Evolutionary conservation across 92 coral and sea anemone species (phyloP), one percentile per base, ranked within the genome.

Genomic region (Heliopora coerulea): DNA sequence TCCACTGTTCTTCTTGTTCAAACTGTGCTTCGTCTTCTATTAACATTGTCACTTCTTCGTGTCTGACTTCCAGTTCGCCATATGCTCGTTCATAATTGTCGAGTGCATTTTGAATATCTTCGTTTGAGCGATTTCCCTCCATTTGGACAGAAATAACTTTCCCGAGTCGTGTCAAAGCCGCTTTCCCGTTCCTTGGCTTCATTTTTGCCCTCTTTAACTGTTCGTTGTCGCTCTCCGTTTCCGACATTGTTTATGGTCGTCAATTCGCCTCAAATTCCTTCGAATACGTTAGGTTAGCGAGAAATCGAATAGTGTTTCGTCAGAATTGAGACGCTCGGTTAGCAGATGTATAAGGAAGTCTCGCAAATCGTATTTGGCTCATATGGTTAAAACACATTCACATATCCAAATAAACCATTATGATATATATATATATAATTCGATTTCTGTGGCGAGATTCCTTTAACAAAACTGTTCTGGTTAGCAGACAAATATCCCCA

Each of bases 241-340:
- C 62, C 37, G 72, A 20, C 42, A 1, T 41, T 14, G 17, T 24
- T n/a, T 12, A 61, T 33, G 37, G 9, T 61, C 23, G 20, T n/a
- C 39, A n/a, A 30, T 49, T 58, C 67, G 59, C 50, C 74, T 72
- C 68, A 23, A 61, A 33, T 80, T 80, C 74, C 62, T 32, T 49
- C 33, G 56, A 68, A 80, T 56, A 32, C 78, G 27, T 59, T n/a
- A n/a, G 70, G 65, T 65, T 70, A 58, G 74, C 80, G 33, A 80
- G 85, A 80, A 72, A 79, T 72, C 79, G 84, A 80, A 80, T 80
- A 59, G 67, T 79, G 83, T 80, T 80, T 14, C 35, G 62, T 23
- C 65, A 58, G 54, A 56, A 74, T 19, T 32, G 42, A 74, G 54
- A 64, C 54, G 50, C 33, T 50, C 10, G 72, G 49, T 32, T 32